Conservation (phyloP, 2,113 vertebrate species). For the Grantiella picta region DNA sequence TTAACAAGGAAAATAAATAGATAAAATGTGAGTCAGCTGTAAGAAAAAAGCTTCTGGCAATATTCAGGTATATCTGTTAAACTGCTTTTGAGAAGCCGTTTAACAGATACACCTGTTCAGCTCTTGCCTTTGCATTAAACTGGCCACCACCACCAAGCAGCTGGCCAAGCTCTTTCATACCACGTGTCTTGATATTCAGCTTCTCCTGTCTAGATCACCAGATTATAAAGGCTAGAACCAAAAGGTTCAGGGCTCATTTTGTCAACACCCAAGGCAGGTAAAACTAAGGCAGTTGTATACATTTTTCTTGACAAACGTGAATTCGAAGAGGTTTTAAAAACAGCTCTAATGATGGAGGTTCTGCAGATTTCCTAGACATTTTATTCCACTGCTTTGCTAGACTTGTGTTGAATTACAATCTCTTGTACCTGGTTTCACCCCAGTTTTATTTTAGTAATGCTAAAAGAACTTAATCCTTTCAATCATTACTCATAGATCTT, state of each 20-base stretch:
- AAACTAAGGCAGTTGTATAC: not conserved
- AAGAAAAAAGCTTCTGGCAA: not conserved
- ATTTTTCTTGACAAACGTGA: not conserved
- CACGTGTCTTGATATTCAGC: fast-evolving
- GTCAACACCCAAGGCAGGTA: not conserved
- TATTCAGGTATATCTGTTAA: not conserved
- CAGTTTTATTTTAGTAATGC: not conserved
- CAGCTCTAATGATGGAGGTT: not conserved
- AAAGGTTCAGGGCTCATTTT: not conserved
- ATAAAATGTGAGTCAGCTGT: not conserved
- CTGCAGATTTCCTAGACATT: not conserved
- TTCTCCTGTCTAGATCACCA: not conserved
- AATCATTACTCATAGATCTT: not conserved
- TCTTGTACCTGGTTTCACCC: not conserved
- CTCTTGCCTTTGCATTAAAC: not conserved
- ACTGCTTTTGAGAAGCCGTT: not conserved
- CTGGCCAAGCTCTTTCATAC: not conserved
- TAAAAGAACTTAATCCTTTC: not conserved
- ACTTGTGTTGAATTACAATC: not conserved
- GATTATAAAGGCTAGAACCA: not conserved
- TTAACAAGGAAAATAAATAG: not conserved
- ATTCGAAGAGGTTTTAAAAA: not conserved
- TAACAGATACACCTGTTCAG: not conserved
- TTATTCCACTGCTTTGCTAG: not conserved
- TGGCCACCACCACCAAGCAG: not conserved